phyloP scores from a whole-genome alignment of 2,888 invertebrate genomes.

The Neoascia interrupta region DNA sequence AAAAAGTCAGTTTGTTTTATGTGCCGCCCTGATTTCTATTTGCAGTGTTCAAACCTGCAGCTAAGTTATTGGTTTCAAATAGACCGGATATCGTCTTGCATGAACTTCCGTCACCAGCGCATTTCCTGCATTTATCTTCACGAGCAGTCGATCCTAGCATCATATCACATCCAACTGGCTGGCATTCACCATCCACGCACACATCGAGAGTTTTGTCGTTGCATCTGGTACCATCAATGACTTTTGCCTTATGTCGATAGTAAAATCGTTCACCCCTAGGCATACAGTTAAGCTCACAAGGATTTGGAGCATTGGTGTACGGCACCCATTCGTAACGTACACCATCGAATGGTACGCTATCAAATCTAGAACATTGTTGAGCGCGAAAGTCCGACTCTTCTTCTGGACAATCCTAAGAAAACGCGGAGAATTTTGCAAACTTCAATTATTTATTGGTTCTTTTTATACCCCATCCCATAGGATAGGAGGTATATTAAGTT shows the following conservation, averaged over 20 bases:
- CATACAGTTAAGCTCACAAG: conserved; percentile 97
- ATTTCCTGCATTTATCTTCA: conserved; percentile 94
- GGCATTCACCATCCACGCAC: conserved; percentile 96
- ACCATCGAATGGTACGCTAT: conserved; percentile 90
- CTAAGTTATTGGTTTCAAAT: conserved; percentile 86
- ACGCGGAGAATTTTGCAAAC: no score
- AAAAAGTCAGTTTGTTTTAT: not conserved
- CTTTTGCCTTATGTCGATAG: conserved; percentile 89
- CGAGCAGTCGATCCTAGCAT: conserved; percentile 92
- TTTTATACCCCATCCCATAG: no score
- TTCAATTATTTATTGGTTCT: no score
- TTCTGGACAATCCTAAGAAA: conserved; percentile 87
- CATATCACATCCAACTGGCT: conserved; percentile 96
- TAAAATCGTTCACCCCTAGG: conserved; percentile 95
- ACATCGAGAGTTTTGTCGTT: conserved; percentile 91
- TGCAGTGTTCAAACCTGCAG: conserved; percentile 82
- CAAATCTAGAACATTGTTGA: conserved; percentile 93
- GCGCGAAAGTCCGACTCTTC: conserved; percentile 89
- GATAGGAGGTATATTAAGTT: no score
- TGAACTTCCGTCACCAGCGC: conserved; percentile 93
- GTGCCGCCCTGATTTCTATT: not conserved
- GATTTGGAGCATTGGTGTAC: conserved; percentile 91
- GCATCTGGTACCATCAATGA: conserved; percentile 92
- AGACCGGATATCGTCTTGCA: conserved; percentile 89
- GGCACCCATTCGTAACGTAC: conserved; percentile 92